Evolutionary conservation across 2,797 vertebrate genomes (phyloP), one percentile per base, ranked within the genome.

Genomic region (Tachyglossus aculeatus): DNA sequence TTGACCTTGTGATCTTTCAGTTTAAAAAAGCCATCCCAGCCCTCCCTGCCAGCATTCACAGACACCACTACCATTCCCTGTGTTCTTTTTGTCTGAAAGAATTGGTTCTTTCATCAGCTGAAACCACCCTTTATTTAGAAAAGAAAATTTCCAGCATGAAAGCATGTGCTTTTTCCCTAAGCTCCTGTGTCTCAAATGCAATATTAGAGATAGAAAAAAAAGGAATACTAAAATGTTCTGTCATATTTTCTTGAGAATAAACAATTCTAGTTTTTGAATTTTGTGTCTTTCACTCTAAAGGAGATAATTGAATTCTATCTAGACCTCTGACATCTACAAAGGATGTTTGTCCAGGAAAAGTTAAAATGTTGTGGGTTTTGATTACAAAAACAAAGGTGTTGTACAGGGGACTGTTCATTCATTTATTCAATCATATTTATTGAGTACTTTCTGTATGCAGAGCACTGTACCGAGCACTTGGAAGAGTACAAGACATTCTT

Each of bases 241-340:
- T 78, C 70, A 67, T 36, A 32, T 56, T 75, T 81, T 70, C 78
- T 77, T 80, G 48, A 81, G 82, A 86, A 57, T 2, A 22, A 66
- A 69, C 7, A 61, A 44, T 0, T 57, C 45, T 12, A 64, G 68
- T 80, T 86, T 25, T 31, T 65, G 15, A 82, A 19, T 80, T 77
- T 77, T 31, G 68, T 15, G 67, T 24, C 55, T 59, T 50, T 24
- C 60, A 36, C 9, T 71, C 77, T 63, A 37, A 53, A 8, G 57
- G 60, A 58, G 47, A 31, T 47, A 62, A 71, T 32, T 67, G 60
- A 38, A 14, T 15, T 41, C 54, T 51, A 53, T 38, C 24, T 43
- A 22, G 19, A 57, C 77, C 41, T 40, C 58, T 44, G 18, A 61
- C 53, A 68, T 45, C 22, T n/a, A 24, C 44, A 38, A 22, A n/a